These are phyloP conservation scores for Barbus barbus DNA, from an alignment of 2,113 vertebrate genomes.

Conservation along the genomic window DNA sequence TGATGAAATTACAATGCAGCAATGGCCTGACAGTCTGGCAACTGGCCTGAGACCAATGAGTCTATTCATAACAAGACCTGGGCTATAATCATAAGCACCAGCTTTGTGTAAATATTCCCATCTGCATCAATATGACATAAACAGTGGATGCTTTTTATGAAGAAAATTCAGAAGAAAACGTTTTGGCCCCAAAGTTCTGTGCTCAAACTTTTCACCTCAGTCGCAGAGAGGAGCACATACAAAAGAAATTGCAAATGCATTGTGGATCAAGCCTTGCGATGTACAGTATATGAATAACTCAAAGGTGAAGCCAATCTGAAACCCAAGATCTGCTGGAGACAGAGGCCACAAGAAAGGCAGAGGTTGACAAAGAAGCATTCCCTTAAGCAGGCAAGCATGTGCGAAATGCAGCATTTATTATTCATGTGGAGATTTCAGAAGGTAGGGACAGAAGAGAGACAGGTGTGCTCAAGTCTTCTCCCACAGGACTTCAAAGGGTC, in stretches of 20 bases:
- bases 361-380: constrained; percentile 36
- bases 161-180: constrained; percentile 10
- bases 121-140: neutral
- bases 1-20: too few species aligned
- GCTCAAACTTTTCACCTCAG: neutral
- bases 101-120: constrained; percentile 66
- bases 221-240: neutral
- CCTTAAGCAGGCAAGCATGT: constrained; percentile 20
- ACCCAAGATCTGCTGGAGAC: constrained; percentile 50
- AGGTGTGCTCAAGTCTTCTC: constrained; percentile 51
- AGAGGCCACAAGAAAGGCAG: constrained; percentile 9
- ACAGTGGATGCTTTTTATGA: neutral
- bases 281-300: constrained; percentile 69
- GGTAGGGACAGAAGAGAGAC: constrained; percentile 56
- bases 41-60: neutral
- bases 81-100: constrained; percentile 67
- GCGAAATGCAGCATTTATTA: constrained; percentile 55
- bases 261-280: constrained; percentile 60
- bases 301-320: constrained; percentile 54
- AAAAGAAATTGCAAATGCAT: constrained; percentile 65
- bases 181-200: neutral
- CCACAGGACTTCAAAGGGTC: constrained; percentile 48
- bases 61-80: neutral
- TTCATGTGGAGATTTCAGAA: constrained; percentile 58
- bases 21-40: neutral